phyloP scores from a whole-genome alignment of 2,888 invertebrate species.

The Diaprepes abbreviatus region DNA sequence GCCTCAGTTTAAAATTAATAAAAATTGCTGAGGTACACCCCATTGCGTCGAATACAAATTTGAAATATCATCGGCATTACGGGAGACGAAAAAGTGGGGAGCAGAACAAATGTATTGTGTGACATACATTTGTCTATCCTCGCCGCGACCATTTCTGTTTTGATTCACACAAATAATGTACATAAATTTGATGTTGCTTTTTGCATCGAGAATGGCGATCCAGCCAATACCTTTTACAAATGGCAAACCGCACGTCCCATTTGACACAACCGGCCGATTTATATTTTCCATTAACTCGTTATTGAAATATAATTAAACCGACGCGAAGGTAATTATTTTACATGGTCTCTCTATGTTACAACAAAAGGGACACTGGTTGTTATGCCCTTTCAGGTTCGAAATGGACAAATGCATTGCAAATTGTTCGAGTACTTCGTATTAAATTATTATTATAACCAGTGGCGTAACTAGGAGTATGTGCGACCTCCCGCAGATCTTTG shows the following conservation, averaged over 20 bases:
- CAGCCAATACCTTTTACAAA: conserved; percentile 45
- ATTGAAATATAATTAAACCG: conserved; percentile 51
- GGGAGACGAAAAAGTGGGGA: conserved; percentile 33
- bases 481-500: no score
- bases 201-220: conserved; percentile 26
- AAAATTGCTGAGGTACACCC: conserved; percentile 36
- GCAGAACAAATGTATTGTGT: conserved; percentile 47
- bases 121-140: conserved; percentile 49
- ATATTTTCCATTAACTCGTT: conserved; percentile 52
- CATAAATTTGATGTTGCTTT: conserved; percentile 32
- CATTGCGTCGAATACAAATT: conserved; percentile 38
- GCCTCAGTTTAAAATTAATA: conserved; percentile 28
- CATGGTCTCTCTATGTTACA: conserved; percentile 34
- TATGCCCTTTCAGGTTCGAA: conserved; percentile 37
- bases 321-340: conserved; percentile 46
- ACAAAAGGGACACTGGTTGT: conserved; percentile 40
- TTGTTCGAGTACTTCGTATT: conserved; percentile 24
- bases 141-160: conserved; percentile 40
- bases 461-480: no score
- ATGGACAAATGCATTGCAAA: conserved; percentile 41
- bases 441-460: conserved; percentile 27
- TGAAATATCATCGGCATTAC: conserved; percentile 47
- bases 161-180: conserved; percentile 47
- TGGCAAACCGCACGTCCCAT: conserved; percentile 48
- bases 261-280: conserved; percentile 45